A percentile compares a stretch with the other conserved stretches of the same genome.
Evolutionary conservation across 2,113 vertebrate genomes (phyloP).

Genomic region (Strigops habroptila): DNA sequence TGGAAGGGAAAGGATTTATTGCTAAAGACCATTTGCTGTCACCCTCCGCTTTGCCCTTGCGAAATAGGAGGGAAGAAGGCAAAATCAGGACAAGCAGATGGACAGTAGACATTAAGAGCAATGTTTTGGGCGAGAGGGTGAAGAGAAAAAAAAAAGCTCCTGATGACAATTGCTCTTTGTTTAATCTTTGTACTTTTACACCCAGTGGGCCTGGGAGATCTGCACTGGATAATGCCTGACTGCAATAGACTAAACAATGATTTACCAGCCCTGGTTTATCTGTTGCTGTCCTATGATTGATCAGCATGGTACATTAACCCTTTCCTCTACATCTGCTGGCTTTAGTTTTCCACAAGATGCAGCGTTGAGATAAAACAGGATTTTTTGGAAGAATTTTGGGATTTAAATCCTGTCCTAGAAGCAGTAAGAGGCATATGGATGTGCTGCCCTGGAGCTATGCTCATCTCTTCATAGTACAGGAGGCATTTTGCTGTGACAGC

Average conservation of each 20-base stretch:
- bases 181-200: slow-evolving; percentile 41
- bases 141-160: background rate
- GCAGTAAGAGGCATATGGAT: background rate
- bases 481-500: background rate
- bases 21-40: background rate
- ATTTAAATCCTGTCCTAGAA: background rate
- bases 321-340: slow-evolving; percentile 12
- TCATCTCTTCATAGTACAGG: background rate
- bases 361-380: background rate
- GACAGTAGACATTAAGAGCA: background rate
- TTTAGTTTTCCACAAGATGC: background rate
- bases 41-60: background rate
- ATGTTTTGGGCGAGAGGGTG: background rate
- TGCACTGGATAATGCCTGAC: slow-evolving; percentile 38
- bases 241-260: slow-evolving; percentile 66
- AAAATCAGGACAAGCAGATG: background rate
- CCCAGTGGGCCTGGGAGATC: slow-evolving; percentile 7
- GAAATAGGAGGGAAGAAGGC: background rate
- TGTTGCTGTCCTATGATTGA: background rate
- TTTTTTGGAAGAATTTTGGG: background rate
- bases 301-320: slow-evolving; percentile 26
- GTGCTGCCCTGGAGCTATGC: background rate
- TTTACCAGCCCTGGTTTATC: slow-evolving; percentile 57
- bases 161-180: slow-evolving; percentile 38
- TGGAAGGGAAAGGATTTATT: background rate